Percentiles rank a stretch among this genome's conserved stretches.
phyloP scores from a whole-genome alignment of 1,140 invertebrate species.

The Aphelenchoides besseyi region DNA sequence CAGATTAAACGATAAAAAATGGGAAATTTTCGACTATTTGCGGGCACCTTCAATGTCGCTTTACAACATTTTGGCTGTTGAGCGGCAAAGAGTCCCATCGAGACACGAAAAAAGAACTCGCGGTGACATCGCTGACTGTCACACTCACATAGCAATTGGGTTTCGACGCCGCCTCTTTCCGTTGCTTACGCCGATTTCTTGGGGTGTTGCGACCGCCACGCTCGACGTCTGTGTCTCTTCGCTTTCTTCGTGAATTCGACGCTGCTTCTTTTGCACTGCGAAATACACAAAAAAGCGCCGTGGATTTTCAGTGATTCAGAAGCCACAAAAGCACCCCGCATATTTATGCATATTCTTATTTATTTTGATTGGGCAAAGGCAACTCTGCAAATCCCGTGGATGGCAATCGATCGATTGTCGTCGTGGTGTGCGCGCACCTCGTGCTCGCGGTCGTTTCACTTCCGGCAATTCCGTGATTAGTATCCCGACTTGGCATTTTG shows the following conservation, averaged over 20 bases:
- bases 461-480: background rate
- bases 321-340: slow-evolving; percentile 7
- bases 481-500: background rate
- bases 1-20: background rate
- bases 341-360: slow-evolving; percentile 13
- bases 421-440: background rate
- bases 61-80: background rate
- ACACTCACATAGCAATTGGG: background rate
- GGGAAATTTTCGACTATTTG: too few relatives aligned
- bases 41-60: too few relatives aligned
- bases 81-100: background rate
- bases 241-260: background rate
- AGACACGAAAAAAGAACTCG: background rate
- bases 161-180: background rate
- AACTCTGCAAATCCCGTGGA: too few relatives aligned
- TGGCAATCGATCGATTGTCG: background rate
- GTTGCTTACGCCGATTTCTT: background rate
- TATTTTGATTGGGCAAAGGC: slow-evolving; percentile 12
- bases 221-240: slow-evolving; percentile 5
- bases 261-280: background rate
- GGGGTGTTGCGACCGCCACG: slow-evolving; percentile 1
- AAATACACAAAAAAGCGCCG: slow-evolving; percentile 4
- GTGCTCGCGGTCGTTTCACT: background rate
- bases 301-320: slow-evolving; percentile 13
- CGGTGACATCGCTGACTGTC: background rate